Conservation (phyloP, 2,113 vertebrate species). For the Eubucco bourcierii region DNA sequence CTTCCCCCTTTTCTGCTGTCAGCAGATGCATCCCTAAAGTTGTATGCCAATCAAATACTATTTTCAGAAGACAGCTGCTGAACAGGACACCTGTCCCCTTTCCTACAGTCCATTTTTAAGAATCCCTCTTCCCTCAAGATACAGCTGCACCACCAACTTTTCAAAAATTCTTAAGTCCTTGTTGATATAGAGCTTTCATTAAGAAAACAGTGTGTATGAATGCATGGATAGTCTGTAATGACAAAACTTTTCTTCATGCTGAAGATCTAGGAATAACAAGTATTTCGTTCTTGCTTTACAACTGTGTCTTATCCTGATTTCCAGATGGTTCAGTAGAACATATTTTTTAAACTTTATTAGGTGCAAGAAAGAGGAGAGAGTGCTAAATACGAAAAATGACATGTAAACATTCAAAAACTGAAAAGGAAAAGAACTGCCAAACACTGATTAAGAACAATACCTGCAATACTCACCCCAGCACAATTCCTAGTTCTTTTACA, state of each 20-base stretch:
- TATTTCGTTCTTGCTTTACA: background rate
- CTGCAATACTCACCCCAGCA: constrained; percentile 81
- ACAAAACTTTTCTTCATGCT: background rate
- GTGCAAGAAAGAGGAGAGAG: background rate
- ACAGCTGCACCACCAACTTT: background rate
- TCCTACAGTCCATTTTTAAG: background rate
- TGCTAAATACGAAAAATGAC: background rate
- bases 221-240: background rate
- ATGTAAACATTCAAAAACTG: background rate
- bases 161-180: background rate
- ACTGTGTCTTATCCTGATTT: background rate
- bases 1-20: background rate
- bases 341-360: background rate
- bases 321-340: background rate
- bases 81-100: background rate
- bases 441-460: background rate
- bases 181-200: background rate
- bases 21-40: background rate
- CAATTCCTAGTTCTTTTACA: constrained; percentile 84
- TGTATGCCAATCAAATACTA: background rate
- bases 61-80: background rate
- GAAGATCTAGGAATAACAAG: background rate
- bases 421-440: background rate
- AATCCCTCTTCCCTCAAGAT: background rate
- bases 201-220: background rate